These are phyloP conservation scores for Pogonomyrmex californicus DNA, from an alignment of 1,140 invertebrate genomes.

Conservation along the genomic window DNA sequence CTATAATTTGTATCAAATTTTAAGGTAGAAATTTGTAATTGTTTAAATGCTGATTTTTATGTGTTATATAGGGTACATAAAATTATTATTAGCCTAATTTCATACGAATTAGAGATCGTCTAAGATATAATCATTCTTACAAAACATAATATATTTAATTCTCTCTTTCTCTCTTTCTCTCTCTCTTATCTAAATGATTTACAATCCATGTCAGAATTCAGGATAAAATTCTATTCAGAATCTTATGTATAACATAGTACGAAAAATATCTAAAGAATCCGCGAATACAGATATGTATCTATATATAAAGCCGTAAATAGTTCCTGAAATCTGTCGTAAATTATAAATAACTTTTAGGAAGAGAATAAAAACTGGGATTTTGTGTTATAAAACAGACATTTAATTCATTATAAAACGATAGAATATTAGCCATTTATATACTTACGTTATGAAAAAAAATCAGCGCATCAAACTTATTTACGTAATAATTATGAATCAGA, in stretches of 20 bases:
- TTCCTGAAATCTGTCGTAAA: not conserved
- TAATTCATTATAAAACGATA: slow-evolving; percentile 53
- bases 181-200: not conserved
- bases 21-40: not conserved
- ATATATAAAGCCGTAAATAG: no score
- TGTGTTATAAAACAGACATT: not conserved
- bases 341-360: not conserved
- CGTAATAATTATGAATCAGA: not conserved
- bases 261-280: not conserved
- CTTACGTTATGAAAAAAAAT: slow-evolving; percentile 1
- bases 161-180: no score
- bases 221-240: not conserved
- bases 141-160: not conserved
- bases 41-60: not conserved
- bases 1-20: not conserved
- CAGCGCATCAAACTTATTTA: not conserved
- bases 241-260: not conserved
- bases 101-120: not conserved
- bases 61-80: not conserved
- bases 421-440: slow-evolving; percentile 19
- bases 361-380: not conserved
- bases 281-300: not conserved
- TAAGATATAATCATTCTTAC: no score
- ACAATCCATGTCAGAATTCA: not conserved
- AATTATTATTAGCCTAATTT: not conserved